Evolutionary conservation across 1,140 invertebrate species (phyloP), one percentile per base, ranked within the genome.

Genomic region (Adoxophyes honmai): DNA sequence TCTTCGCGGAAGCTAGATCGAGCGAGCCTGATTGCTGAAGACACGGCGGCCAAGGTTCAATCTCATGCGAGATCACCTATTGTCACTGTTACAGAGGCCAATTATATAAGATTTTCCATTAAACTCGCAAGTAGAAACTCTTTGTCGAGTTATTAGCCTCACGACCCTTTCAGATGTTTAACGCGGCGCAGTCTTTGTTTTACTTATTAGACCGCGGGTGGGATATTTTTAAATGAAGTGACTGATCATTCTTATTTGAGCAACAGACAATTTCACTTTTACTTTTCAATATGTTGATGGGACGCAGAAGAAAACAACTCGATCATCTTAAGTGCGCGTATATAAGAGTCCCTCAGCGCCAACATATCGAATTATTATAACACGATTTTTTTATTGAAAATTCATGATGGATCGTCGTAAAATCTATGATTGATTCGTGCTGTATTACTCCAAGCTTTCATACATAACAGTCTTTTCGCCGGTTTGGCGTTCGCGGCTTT

Each of bases 341-440:
- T 55, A 58, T 51, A 56, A 60, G 54, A 64, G 44, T 59, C 57
- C 35, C 48, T 56, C 11, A n/a, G 51, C 38, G 44, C 53, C 15
- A 36, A 62, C 53, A 55, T 60, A 70, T 67, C 59, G 58, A 64
- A 64, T 58, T 64, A 66, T 61, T 63, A 57, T 67, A 75, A 67
- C 55, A 65, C 59, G 64, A 61, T 61, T 74, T 78, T 80, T 83
- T 85, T 70, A 81, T 78, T 81, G 73, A 78, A 88, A 85, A 78
- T 70, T 82, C 73, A 78, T 86, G 83, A 88, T 88, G 74, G 85
- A 88, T 88, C 76, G 75, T 80, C 80, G 62, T 67, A 73, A 80
- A 82, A 84, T 83, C 79, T 85, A 88, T 88, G 86, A 86, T 88
- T 86, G 86, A 88, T 88, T 82, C 74, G 76, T 78, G 80, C 64